phyloP scores from a whole-genome alignment of 2,888 invertebrate genomes.

The Eremobia ochroleuca region DNA sequence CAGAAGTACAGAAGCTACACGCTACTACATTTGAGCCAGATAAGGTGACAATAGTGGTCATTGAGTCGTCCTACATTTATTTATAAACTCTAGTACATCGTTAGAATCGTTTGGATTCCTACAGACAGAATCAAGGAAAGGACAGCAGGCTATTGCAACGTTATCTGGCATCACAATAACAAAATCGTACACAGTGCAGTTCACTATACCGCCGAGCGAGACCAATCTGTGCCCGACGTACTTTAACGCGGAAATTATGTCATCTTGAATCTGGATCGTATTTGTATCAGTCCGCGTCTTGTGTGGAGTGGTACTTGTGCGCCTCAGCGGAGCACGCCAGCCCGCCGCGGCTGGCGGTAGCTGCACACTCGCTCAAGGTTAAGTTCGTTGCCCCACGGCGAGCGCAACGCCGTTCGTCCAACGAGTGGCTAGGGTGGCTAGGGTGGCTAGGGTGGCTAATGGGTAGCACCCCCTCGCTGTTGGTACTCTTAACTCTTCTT shows the following conservation, averaged over 20 bases:
- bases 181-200: neutral
- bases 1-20: constrained; percentile 16
- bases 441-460: neutral
- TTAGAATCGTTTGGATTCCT: neutral
- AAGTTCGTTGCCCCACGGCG: constrained; percentile 45
- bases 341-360: neutral
- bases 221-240: neutral
- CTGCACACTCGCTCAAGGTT: constrained; percentile 76
- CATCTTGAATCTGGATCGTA: neutral
- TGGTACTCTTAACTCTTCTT: neutral
- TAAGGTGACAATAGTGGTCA: neutral
- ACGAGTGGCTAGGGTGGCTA: neutral
- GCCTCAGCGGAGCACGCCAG: neutral
- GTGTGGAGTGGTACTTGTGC: constrained; percentile 16
- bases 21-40: neutral
- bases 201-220: neutral
- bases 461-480: neutral
- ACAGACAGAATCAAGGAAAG: neutral
- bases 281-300: neutral
- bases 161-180: neutral
- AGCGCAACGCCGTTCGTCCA: neutral
- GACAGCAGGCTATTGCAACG: neutral
- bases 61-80: neutral
- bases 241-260: too few relatives aligned
- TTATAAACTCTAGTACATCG: neutral